Evolutionary conservation across 2,888 invertebrate genomes (phyloP).

Genomic region (Cryptophagus acutangulus): DNA sequence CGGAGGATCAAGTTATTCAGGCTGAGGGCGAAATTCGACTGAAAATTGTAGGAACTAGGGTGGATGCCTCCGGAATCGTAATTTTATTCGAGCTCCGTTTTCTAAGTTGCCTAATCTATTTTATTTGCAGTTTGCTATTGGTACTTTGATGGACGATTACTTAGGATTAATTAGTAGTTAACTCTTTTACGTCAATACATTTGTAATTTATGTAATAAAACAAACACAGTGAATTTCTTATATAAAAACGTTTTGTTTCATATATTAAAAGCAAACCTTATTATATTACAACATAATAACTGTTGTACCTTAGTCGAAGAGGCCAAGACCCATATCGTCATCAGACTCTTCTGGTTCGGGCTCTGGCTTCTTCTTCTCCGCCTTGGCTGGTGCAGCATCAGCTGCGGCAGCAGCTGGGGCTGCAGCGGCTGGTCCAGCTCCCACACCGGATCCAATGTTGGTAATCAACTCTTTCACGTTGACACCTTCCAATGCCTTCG

Average conservation of each 20-base stretch:
- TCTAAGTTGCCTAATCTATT: slow-evolving; percentile 7
- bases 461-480: slow-evolving; percentile 91
- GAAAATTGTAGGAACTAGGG: slow-evolving; percentile 97
- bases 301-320: slow-evolving; percentile 56
- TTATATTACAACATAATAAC: slow-evolving; percentile 9
- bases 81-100: slow-evolving; percentile 48
- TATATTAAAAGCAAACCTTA: too few relatives aligned
- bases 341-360: slow-evolving; percentile 78
- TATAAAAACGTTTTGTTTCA: slow-evolving; percentile 11
- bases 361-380: slow-evolving; percentile 68
- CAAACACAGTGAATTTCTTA: too few relatives aligned
- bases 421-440: slow-evolving; percentile 73
- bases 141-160: slow-evolving; percentile 98
- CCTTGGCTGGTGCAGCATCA: slow-evolving; percentile 61
- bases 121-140: slow-evolving; percentile 90
- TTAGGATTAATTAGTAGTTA: slow-evolving; percentile 66
- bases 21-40: slow-evolving; percentile 96
- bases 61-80: slow-evolving; percentile 98
- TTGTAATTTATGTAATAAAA: too few relatives aligned
- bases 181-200: too few relatives aligned
- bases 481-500: slow-evolving; percentile 92
- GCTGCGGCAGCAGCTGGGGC: slow-evolving; percentile 62
- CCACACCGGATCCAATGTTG: slow-evolving; percentile 88
- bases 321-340: slow-evolving; percentile 92
- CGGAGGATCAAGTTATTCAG: slow-evolving; percentile 95